A percentile compares a stretch with the other conserved stretches of the same genome.
Conservation (phyloP, 2,797 vertebrate genomes). For the Hozukius guyotensis region DNA sequence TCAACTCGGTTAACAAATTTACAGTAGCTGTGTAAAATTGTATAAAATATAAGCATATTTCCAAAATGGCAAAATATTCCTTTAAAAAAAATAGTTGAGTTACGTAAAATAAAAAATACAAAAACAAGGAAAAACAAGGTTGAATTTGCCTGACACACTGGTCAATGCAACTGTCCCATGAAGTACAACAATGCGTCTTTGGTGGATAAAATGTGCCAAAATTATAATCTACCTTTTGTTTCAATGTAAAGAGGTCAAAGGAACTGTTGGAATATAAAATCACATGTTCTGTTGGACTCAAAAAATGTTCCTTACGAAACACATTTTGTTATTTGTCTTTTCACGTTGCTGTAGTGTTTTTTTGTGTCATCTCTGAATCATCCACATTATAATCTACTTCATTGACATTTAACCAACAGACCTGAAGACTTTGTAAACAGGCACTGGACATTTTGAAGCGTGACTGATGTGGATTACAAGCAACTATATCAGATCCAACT, state of each 20-base stretch:
- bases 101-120: background rate
- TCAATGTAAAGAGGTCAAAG: constrained; percentile 42
- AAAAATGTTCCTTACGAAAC: constrained; percentile 26
- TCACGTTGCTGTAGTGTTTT: constrained; percentile 22
- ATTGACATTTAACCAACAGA: constrained; percentile 19
- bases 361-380: constrained; percentile 41
- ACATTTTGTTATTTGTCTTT: constrained; percentile 29
- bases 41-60: background rate
- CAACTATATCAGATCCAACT: constrained; percentile 38
- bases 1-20: background rate
- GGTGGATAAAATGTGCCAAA: constrained; percentile 66
- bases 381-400: constrained; percentile 13
- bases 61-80: background rate
- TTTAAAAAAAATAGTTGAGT: background rate
- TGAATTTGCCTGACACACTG: constrained; percentile 1
- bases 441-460: constrained; percentile 31
- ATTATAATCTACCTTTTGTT: constrained; percentile 41
- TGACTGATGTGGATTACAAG: constrained; percentile 34
- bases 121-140: background rate
- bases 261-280: constrained; percentile 33
- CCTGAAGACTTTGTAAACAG: constrained; percentile 36
- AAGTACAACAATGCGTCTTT: constrained; percentile 7
- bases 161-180: constrained; percentile 6
- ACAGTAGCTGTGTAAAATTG: background rate
- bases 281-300: constrained; percentile 29